phyloP scores from a whole-genome alignment of 2,888 invertebrate species.

The Dromius quadrimaculatus region DNA sequence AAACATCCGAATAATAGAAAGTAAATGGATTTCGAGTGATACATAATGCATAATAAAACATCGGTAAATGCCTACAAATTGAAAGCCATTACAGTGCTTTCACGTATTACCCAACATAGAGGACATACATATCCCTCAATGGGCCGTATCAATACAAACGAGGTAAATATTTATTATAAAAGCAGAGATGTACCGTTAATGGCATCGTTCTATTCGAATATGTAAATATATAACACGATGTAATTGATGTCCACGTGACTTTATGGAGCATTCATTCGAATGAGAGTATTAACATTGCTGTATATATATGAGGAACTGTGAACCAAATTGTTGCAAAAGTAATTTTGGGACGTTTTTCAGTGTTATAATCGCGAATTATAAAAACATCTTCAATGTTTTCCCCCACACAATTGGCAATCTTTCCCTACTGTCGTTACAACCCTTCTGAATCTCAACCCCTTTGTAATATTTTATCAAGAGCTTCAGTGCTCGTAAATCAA shows the following conservation, averaged over 20 bases:
- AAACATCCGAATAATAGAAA: constrained; percentile 37
- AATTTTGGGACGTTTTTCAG: too few species aligned
- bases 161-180: constrained; percentile 38
- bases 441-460: not conserved
- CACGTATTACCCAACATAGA: constrained; percentile 23
- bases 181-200: constrained; percentile 17
- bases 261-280: not conserved
- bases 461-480: constrained; percentile 27
- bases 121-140: constrained; percentile 2
- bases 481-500: constrained; percentile 37
- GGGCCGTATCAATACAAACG: constrained; percentile 27
- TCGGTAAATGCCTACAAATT: constrained; percentile 36
- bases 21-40: constrained; percentile 29
- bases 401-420: not conserved
- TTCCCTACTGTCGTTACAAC: not conserved
- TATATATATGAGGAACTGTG: too few species aligned
- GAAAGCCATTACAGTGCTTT: constrained; percentile 33
- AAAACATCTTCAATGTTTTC: too few species aligned
- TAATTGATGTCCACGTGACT: too few species aligned
- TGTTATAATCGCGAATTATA: too few species aligned
- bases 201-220: constrained; percentile 7
- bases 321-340: too few species aligned
- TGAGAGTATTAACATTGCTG: not conserved
- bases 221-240: not conserved
- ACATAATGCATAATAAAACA: constrained; percentile 40